Conservation (phyloP, 2,888 invertebrate genomes). For the Neoaliturus tenellus region DNA sequence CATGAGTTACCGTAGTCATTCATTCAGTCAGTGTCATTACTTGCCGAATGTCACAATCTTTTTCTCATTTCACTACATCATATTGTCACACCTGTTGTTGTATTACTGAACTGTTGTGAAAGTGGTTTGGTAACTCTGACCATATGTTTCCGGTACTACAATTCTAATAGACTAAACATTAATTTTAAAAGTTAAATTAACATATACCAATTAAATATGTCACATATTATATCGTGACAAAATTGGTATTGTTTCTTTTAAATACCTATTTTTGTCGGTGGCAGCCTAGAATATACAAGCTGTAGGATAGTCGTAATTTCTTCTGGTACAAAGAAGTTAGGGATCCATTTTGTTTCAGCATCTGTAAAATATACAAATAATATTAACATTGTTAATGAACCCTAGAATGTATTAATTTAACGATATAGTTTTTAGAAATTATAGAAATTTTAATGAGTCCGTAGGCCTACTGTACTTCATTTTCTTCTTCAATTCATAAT, state of each 20-base stretch:
- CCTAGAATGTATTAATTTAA: no score
- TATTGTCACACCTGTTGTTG: neutral
- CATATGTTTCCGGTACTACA: neutral
- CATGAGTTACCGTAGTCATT: neutral
- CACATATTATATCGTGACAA: no score
- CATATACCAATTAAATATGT: no score
- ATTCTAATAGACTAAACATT: neutral
- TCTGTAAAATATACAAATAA: conserved; percentile 2
- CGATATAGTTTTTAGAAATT: no score
- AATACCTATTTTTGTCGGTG: conserved; percentile 34
- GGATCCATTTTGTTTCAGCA: conserved; percentile 23
- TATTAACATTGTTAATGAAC: no score
- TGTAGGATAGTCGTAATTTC: neutral
- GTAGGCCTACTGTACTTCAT: no score
- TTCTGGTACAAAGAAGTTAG: conserved; percentile 22
- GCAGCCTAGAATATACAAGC: conserved; percentile 1
- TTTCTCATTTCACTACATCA: neutral
- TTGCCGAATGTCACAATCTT: neutral
- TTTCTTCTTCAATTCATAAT: no score
- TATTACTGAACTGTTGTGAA: neutral
- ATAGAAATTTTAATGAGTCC: no score
- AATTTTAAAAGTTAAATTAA: no score
- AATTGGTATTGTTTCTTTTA: neutral
- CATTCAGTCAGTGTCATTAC: neutral
- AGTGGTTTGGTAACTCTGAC: neutral